Conservation (phyloP, 2,797 vertebrate species). For the Oceanodroma leucorhoa region DNA sequence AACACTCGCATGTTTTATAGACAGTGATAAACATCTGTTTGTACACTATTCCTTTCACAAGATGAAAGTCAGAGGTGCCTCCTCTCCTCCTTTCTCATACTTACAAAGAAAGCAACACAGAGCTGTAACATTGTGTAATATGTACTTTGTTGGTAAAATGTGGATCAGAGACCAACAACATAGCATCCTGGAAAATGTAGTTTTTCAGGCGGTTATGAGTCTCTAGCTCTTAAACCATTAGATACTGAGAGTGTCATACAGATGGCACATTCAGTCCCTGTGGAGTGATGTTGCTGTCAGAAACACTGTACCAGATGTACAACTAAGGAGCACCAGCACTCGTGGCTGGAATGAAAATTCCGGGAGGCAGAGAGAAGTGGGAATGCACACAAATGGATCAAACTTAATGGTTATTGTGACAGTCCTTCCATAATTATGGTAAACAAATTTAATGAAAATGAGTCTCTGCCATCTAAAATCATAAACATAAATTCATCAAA, state of each 20-base stretch:
- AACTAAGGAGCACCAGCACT: slow-evolving; percentile 30
- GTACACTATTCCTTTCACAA: not conserved
- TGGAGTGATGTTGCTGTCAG: slow-evolving; percentile 57
- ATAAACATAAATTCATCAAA: slow-evolving; percentile 9
- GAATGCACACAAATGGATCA: slow-evolving; percentile 23
- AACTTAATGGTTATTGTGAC: slow-evolving; percentile 23
- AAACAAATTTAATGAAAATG: slow-evolving; percentile 30
- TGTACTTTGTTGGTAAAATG: not conserved
- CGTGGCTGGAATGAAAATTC: slow-evolving; percentile 47
- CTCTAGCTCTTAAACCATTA: slow-evolving; percentile 50
- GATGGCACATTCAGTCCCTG: slow-evolving; percentile 57
- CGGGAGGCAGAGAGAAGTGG: not conserved
- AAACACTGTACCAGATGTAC: slow-evolving; percentile 62
- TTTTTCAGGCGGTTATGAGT: slow-evolving; percentile 18
- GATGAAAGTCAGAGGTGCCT: not conserved
- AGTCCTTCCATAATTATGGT: slow-evolving; percentile 12
- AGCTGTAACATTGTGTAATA: not conserved
- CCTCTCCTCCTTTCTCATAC: not conserved
- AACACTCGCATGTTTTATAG: not conserved
- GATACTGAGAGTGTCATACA: slow-evolving; percentile 44
- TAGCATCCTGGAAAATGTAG: slow-evolving; percentile 10
- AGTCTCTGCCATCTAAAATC: not conserved
- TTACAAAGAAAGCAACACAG: not conserved
- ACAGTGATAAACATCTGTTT: not conserved
- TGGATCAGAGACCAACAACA: slow-evolving; percentile 6